Evolutionary conservation across 2,888 invertebrate genomes (phyloP).

Genomic region (Deilephila elpenor): DNA sequence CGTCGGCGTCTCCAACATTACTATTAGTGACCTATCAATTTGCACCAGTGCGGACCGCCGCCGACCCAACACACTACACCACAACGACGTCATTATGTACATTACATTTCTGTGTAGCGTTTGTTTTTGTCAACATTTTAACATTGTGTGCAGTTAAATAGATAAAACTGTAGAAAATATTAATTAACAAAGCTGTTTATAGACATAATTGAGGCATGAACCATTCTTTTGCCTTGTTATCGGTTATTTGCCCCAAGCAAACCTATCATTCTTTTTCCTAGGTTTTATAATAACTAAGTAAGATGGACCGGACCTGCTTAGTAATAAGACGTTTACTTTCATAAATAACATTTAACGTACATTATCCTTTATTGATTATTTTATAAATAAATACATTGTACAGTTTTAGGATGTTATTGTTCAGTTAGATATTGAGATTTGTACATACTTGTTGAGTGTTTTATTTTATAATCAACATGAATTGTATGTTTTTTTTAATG

Average conservation of each 20-base stretch:
- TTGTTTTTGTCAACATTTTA: slow-evolving; percentile 53
- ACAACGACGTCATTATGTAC: slow-evolving; percentile 24
- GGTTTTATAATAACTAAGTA: slow-evolving; percentile 39
- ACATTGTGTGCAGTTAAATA: slow-evolving; percentile 53
- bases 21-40: slow-evolving; percentile 25
- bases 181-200: slow-evolving; percentile 73
- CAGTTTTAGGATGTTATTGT: not conserved
- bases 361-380: not conserved
- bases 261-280: slow-evolving; percentile 76
- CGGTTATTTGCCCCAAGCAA: slow-evolving; percentile 68
- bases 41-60: not conserved
- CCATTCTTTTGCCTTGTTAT: slow-evolving; percentile 72
- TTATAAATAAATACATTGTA: not conserved
- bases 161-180: slow-evolving; percentile 67
- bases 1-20: slow-evolving; percentile 15
- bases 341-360: slow-evolving; percentile 31
- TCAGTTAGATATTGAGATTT: not conserved
- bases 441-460: too few species aligned
- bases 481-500: too few species aligned
- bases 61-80: not conserved
- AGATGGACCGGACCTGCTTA: slow-evolving; percentile 8
- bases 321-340: not conserved
- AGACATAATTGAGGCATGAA: slow-evolving; percentile 62
- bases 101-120: slow-evolving; percentile 30
- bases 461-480: too few species aligned